A percentile compares a stretch with the other conserved stretches of the same genome.
phyloP scores from a whole-genome alignment of 2,113 vertebrate genomes.

The Phaethon lepturus region DNA sequence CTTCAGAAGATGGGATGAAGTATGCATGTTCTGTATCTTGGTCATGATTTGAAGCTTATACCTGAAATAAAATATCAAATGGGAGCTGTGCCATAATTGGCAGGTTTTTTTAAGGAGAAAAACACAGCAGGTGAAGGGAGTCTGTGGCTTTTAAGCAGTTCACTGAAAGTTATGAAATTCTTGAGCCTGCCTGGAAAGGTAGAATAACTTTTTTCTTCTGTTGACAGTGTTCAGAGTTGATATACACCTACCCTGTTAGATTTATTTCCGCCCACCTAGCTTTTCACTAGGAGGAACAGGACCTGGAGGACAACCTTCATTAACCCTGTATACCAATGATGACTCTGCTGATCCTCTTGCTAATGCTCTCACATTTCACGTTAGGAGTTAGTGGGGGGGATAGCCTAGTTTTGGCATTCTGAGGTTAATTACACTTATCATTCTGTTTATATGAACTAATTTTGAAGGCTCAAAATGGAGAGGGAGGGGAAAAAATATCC shows the following conservation, averaged over 20 bases:
- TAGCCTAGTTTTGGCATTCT: neutral
- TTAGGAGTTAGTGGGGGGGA: neutral
- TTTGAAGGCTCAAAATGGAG: neutral
- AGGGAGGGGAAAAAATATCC: neutral
- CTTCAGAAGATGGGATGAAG: neutral
- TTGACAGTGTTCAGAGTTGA: neutral
- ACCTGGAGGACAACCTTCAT: neutral
- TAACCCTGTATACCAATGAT: neutral
- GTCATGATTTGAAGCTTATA: neutral
- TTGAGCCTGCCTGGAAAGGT: neutral
- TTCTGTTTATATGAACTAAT: neutral
- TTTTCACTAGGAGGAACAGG: neutral
- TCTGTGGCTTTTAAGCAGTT: neutral
- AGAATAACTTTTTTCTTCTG: neutral
- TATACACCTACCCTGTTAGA: neutral
- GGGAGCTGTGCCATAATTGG: neutral
- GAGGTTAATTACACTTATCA: neutral
- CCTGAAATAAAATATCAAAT: neutral
- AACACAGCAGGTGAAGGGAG: neutral
- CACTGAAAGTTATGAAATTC: neutral
- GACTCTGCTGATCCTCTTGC: neutral
- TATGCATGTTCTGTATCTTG: neutral
- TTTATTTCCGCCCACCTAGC: neutral
- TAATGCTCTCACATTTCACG: neutral
- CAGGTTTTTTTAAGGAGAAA: neutral